These are phyloP conservation scores for Alces alces DNA, from an alignment of 2,113 vertebrate genomes.

Conservation along the genomic window DNA sequence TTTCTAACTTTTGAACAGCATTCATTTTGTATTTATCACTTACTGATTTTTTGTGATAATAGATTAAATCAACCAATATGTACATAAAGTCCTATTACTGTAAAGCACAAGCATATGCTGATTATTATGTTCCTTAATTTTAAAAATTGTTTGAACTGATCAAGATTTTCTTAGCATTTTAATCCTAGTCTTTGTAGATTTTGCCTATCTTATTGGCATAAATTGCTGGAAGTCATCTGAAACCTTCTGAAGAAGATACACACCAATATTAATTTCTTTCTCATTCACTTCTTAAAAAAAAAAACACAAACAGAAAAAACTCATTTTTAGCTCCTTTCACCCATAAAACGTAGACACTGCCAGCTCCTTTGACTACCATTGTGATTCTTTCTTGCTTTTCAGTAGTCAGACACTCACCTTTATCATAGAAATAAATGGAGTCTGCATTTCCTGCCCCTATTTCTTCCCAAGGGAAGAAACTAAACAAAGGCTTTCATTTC, in stretches of 20 bases:
- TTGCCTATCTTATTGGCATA: not conserved
- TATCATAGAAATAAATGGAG: not conserved
- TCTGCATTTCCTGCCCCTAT: not conserved
- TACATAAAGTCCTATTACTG: not conserved
- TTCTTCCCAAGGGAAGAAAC: not conserved
- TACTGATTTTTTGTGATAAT: not conserved
- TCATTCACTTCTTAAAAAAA: not conserved
- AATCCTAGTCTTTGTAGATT: not conserved
- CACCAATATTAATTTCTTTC: not conserved
- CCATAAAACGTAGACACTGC: not conserved
- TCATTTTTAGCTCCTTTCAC: not conserved
- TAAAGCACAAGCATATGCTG: not conserved
- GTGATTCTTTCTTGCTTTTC: too few species aligned
- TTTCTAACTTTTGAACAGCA: not conserved
- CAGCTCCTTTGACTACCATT: not conserved
- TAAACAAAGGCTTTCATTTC: not conserved
- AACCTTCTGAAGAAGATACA: not conserved
- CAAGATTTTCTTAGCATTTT: not conserved
- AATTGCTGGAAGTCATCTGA: not conserved
- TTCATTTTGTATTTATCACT: not conserved
- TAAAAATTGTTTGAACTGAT: not conserved
- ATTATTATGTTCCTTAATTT: not conserved
- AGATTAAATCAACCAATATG: not conserved
- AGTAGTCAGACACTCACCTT: not conserved
- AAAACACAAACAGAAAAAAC: not conserved